Percentiles rank a stretch among this genome's conserved stretches.
phyloP scores from a whole-genome alignment of 2,113 vertebrate species.

The Leucosticte australis region DNA sequence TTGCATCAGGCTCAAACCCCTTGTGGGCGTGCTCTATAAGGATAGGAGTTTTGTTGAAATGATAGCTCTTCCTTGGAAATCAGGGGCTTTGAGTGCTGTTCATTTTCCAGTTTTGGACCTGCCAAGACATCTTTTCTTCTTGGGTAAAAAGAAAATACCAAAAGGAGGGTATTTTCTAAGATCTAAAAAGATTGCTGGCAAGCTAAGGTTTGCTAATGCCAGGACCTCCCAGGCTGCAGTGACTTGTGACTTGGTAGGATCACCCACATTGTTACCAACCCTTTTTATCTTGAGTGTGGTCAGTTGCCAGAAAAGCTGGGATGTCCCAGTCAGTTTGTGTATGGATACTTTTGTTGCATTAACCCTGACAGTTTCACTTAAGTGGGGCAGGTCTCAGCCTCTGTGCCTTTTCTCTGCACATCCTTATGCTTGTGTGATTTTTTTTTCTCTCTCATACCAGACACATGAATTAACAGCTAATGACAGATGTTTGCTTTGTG shows the following conservation, averaged over 20 bases:
- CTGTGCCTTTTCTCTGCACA: neutral
- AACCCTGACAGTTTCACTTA: neutral
- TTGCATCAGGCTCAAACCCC: neutral
- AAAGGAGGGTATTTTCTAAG: neutral
- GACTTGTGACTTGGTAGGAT: neutral
- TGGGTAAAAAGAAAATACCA: neutral
- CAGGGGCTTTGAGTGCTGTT: neutral
- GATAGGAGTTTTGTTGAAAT: neutral
- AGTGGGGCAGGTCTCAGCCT: neutral
- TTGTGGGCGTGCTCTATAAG: fast-evolving
- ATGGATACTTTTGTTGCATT: neutral
- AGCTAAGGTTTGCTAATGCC: neutral
- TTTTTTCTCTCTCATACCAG: neutral
- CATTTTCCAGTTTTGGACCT: neutral
- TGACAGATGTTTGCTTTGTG: neutral
- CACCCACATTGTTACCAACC: neutral
- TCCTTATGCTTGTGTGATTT: neutral
- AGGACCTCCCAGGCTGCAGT: neutral
- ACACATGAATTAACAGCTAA: neutral
- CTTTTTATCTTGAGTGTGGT: neutral
- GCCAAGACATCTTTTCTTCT: neutral
- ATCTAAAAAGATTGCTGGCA: neutral
- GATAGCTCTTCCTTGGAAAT: neutral
- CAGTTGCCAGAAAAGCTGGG: neutral
- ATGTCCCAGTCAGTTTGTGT: neutral